Evolutionary conservation across 2,113 vertebrate species (phyloP), one percentile per base, ranked within the genome.

Genomic region (Nymphicus hollandicus): DNA sequence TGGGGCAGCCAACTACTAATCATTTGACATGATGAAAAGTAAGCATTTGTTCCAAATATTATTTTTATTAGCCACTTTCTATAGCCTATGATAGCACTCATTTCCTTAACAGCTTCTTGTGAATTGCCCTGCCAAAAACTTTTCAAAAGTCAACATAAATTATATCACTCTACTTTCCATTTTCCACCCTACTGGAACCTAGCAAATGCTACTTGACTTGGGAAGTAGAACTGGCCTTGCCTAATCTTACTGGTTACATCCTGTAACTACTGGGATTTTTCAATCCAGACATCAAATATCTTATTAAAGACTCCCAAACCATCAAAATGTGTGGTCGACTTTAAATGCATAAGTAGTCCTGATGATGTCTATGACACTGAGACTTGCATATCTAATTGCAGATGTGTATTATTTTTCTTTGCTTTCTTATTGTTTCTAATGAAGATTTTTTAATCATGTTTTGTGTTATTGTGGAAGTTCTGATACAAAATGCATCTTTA

Each of bases 101-200:
- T 97, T 97, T 96, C 91, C 93, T 94, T 96, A 95, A 96, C 80
- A 94, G 94, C 93, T 89, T 94, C 95, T 97, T 89, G 46, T 64
- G 89, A 95, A 88, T 55, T 80, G 39, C 74, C 50, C 50, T 91
- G 89, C 88, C 94, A 96, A 86, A 89, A 93, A 93, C 76, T 95
- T 44, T 44, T 78, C 79, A 86, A 53, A 95, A 96, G 79, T 89
- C 71, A 80, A 78, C 35, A 44, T 93, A 81, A 91, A 93, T 96
- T 53, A 13, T 86, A 47, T 80, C 22, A 25, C 29, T 85, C 60
- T 0, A 0, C 65, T 87, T 89, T 81, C 50, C 43, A 70, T 95
- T 86, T 91, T 86, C 89, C 55, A 90, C 39, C 69, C 18, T 74
- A 29, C 53, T 85, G 79, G 70, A 71, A 72, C 64, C 43, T 60